Evolutionary conservation across 1,140 invertebrate genomes (phyloP).

Genomic region (Cydia amplana): DNA sequence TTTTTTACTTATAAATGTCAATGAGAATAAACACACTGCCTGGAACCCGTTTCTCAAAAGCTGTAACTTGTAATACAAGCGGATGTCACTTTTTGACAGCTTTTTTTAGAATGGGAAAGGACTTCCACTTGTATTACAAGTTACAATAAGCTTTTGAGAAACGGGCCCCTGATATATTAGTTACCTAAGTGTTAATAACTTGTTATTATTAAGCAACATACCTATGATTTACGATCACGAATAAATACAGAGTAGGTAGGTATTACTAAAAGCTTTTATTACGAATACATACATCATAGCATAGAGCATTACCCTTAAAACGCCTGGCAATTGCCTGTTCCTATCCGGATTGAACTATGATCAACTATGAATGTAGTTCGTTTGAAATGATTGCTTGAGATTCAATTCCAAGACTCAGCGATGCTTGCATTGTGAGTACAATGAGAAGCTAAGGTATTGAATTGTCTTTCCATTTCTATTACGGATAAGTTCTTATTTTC

Average conservation of each 20-base stretch:
- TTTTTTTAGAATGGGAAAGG: no score
- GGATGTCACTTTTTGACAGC: no score
- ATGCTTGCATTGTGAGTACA: slow-evolving; percentile 11
- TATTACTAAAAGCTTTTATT: slow-evolving; percentile 11
- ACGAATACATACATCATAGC: not conserved
- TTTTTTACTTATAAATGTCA: no score
- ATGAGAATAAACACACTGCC: no score
- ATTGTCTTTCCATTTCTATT: slow-evolving; percentile 22
- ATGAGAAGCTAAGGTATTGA: slow-evolving; percentile 22
- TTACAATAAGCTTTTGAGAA: no score
- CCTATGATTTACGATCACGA: not conserved
- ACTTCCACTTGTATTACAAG: no score
- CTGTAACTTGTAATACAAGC: no score
- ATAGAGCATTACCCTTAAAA: not conserved
- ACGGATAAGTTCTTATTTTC: not conserved
- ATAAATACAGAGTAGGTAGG: not conserved
- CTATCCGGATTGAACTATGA: slow-evolving; percentile 19
- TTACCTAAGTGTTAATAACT: not conserved
- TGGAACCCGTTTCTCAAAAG: no score
- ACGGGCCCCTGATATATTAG: not conserved
- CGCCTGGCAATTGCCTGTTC: not conserved
- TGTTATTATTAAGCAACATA: slow-evolving; percentile 1
- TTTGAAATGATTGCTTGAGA: slow-evolving; percentile 8
- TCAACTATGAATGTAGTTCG: no score
- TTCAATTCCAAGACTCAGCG: slow-evolving; percentile 13